These are phyloP conservation scores for human (Homo sapiens) DNA, from an alignment of 2,113 vertebrate genomes.

Conservation along the genomic window DNA sequence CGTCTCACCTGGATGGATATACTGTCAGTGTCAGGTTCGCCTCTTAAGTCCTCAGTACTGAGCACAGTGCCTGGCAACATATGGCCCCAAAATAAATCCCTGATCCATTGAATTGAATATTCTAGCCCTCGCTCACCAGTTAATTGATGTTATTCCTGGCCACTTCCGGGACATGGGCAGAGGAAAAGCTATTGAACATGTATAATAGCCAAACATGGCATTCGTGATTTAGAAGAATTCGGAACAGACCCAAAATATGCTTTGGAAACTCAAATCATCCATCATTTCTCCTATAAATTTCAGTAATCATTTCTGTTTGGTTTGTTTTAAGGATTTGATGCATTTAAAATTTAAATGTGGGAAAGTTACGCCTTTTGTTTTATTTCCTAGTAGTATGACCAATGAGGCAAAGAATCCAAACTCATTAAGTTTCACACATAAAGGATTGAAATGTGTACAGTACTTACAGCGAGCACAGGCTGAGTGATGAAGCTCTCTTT, in stretches of 20 bases:
- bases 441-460: constrained; percentile 79
- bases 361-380: constrained; percentile 77
- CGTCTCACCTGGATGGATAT: not conserved
- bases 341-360: constrained; percentile 76
- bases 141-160: not conserved
- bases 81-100: not conserved
- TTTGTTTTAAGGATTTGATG: constrained; percentile 80
- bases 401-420: constrained; percentile 86
- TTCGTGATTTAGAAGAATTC: not conserved
- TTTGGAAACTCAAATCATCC: constrained; percentile 51
- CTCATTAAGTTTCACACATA: constrained; percentile 82
- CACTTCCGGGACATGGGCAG: not conserved
- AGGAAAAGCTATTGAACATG: not conserved
- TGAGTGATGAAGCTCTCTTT: constrained; percentile 71
- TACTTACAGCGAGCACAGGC: constrained; percentile 26
- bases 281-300: constrained; percentile 58
- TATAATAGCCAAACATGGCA: not conserved
- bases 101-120: too few species aligned
- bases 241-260: not conserved
- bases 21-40: not conserved
- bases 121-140: not conserved
- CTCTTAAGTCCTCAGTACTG: not conserved
- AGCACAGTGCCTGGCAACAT: not conserved
- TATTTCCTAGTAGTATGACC: constrained; percentile 81
- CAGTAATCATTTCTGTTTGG: constrained; percentile 80